Evolutionary conservation across 2,888 invertebrate species (phyloP), one percentile per base, ranked within the genome.

Genomic region (Hedychridium roseum): DNA sequence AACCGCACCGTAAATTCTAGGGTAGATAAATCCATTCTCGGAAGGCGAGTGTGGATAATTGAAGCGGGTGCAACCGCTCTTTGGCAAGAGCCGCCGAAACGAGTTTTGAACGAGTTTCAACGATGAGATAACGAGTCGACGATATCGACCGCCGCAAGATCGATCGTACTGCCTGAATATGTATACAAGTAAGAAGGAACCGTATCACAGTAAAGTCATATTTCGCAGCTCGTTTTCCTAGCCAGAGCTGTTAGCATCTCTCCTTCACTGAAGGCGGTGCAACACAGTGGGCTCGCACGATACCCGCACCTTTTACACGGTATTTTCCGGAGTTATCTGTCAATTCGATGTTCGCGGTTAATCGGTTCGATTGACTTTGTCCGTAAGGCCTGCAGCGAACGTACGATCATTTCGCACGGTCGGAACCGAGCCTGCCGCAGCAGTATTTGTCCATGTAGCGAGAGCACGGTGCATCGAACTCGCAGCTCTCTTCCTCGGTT

Each of bases 41-140:
- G 63, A 62, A 62, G 43, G 40, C 55, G 53, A 51, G 39, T 49
- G 40, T 35, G 43, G 49, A 50, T 59, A 58, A 63, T 60, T 50
- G 62, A 60, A 60, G 64, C 48, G 55, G 49, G 21, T 45, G 53
- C 59, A 47, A 57, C 54, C 46, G 59, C 21, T 48, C 45, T n/a
- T n/a, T n/a, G n/a, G n/a, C 14, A 11, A 31, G 52, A 60, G 61
- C 60, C 63, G 60, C 63, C 62, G 57, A 62, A 62, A 63, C 62
- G 62, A 36, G 63, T 55, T 60, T 57, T 54, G 57, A 62, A 63
- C 62, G 54, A 36, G 62, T 57, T 63, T 54, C 46, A 55, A 63
- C 44, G 57, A 62, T 63, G 62, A 62, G 63, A 63, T 63, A 62
- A 63, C 60, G 35, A 46, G 26, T 45, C 48, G 30, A 17, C 62